A percentile compares a stretch with the other conserved stretches of the same genome.
These are phyloP conservation scores for Lycaon pictus DNA, from an alignment of 2,113 vertebrate genomes.

Conservation along the genomic window DNA sequence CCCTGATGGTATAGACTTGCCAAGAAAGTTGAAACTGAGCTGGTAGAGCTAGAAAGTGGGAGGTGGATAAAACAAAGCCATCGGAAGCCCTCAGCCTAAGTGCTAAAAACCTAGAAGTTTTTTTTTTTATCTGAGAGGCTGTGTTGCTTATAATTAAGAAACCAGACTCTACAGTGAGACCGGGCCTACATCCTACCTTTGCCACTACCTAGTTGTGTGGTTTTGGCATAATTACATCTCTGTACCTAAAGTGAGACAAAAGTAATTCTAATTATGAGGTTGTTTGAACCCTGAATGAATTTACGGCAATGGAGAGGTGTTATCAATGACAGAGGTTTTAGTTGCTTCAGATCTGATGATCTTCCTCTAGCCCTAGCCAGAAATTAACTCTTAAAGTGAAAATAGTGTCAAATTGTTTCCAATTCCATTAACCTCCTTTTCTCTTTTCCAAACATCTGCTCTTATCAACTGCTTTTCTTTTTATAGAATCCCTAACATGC, in stretches of 20 bases:
- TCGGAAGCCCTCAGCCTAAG: fast-evolving
- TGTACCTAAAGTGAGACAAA: background rate
- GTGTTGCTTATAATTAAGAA: background rate
- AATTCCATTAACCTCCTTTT: background rate
- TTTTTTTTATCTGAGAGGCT: background rate
- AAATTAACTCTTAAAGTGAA: background rate
- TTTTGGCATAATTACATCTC: background rate
- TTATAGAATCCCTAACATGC: background rate
- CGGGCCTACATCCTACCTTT: background rate
- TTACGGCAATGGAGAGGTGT: background rate
- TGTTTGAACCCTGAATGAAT: background rate
- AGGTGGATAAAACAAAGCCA: background rate
- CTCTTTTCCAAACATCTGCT: background rate
- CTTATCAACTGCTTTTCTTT: background rate
- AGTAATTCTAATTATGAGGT: background rate
- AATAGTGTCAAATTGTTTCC: background rate
- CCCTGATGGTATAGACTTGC: background rate
- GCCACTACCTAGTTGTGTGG: background rate
- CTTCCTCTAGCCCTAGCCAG: background rate
- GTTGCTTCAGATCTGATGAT: background rate
- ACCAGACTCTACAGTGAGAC: background rate
- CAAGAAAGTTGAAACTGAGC: background rate
- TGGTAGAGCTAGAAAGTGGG: background rate
- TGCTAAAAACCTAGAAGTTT: background rate
- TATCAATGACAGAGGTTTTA: background rate